phyloP scores from a whole-genome alignment of 23 tunicate species.

The Oikopleura dioica region DNA sequence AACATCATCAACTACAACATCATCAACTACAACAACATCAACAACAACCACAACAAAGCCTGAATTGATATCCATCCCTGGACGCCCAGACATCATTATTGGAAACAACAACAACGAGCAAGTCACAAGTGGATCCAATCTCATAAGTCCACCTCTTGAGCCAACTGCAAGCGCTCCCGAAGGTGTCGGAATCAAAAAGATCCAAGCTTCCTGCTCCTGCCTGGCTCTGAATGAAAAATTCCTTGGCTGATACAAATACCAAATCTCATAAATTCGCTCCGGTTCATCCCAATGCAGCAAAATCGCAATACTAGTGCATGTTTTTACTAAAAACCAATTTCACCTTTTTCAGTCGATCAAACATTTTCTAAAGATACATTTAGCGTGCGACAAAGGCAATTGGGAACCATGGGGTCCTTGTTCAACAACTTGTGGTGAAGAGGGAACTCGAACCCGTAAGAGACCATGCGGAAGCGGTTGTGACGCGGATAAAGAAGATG shows the following conservation, averaged over 20 bases:
- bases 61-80: not conserved
- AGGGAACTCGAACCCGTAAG: not conserved
- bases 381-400: slow-evolving; percentile 3
- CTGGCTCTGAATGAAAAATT: not conserved
- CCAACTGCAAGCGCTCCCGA: too few relatives aligned
- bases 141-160: too few relatives aligned
- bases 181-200: not conserved
- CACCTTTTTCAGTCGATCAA: not conserved
- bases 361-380: not conserved
- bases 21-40: not conserved
- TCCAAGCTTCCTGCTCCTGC: not conserved
- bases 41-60: not conserved
- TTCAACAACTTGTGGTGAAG: not conserved
- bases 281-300: not conserved
- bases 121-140: not conserved
- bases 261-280: not conserved
- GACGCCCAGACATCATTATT: not conserved
- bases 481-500: not conserved
- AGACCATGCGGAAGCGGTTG: not conserved
- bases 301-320: not conserved
- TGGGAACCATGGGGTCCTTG: slow-evolving; percentile 12
- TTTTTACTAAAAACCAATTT: too few relatives aligned
- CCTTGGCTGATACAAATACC: not conserved
- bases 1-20: not conserved
- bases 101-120: not conserved